A percentile compares a stretch with the other conserved stretches of the same genome.
These are phyloP conservation scores for Cloeon dipterum DNA, from an alignment of 2,888 invertebrate species.

Conservation along the genomic window DNA sequence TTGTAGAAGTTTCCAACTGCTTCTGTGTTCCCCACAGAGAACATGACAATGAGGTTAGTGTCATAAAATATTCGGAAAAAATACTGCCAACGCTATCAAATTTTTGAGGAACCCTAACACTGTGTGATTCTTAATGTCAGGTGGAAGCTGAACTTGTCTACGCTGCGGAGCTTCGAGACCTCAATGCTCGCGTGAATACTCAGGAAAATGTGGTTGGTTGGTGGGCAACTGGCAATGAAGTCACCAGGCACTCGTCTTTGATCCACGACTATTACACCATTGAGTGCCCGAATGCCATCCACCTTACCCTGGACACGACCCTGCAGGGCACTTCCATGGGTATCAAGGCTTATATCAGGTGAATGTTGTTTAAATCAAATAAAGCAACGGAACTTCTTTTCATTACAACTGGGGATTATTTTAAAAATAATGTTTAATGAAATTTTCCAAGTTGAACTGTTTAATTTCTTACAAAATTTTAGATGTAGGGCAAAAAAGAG, in stretches of 20 bases:
- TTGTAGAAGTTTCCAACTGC: conserved; percentile 94
- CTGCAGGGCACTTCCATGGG: conserved; percentile 75
- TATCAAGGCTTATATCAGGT: conserved; percentile 74
- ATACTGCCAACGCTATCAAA: too few relatives aligned
- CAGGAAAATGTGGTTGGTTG: conserved; percentile 92
- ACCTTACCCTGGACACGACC: conserved; percentile 86
- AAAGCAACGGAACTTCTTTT: too few relatives aligned
- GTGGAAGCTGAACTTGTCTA: conserved; percentile 96
- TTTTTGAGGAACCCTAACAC: too few relatives aligned
- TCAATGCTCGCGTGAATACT: conserved; percentile 80
- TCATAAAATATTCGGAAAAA: neutral
- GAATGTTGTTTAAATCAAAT: conserved; percentile 7
- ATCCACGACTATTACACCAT: conserved; percentile 94
- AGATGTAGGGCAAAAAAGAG: too few relatives aligned
- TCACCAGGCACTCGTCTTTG: conserved; percentile 89
- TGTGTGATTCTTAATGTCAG: too few relatives aligned
- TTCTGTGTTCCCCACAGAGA: conserved; percentile 99
- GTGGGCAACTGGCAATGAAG: conserved; percentile 97
- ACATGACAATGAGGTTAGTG: conserved; percentile 55
- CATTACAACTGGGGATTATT: too few relatives aligned
- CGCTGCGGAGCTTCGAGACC: conserved; percentile 84
- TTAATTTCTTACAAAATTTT: too few relatives aligned
- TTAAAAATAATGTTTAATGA: too few relatives aligned
- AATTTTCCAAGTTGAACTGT: too few relatives aligned
- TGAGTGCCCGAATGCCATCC: conserved; percentile 84